Percentiles rank a stretch among this genome's conserved stretches.
phyloP scores from a whole-genome alignment of 2,797 vertebrate species.

The Mycteria americana region DNA sequence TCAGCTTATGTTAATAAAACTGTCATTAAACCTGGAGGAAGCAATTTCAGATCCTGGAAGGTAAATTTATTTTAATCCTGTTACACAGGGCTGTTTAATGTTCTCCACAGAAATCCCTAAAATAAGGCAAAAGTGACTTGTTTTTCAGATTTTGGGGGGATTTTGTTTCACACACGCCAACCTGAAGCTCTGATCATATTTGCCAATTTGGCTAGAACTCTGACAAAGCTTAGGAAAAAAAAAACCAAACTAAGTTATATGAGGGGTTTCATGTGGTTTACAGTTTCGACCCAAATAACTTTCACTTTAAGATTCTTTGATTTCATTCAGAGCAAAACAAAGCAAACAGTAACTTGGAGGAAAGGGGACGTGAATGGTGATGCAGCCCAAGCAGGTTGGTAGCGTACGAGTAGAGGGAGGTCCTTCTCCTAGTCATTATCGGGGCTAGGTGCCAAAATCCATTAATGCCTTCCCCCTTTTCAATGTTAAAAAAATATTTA shows the following conservation, averaged over 20 bases:
- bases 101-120: constrained; percentile 23
- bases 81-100: constrained; percentile 17
- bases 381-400: background rate
- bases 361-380: background rate
- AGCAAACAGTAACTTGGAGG: background rate
- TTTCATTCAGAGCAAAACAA: background rate
- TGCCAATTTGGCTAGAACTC: constrained; percentile 7
- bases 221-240: background rate
- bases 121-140: background rate
- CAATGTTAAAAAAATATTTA: background rate
- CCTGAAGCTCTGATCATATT: background rate
- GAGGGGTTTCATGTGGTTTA: background rate
- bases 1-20: constrained; percentile 57
- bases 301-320: background rate
- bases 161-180: background rate
- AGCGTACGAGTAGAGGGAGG: background rate
- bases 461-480: background rate
- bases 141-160: background rate
- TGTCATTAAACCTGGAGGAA: constrained; percentile 24
- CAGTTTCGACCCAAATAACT: background rate
- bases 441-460: background rate
- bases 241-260: background rate
- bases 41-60: constrained; percentile 33
- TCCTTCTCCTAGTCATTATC: background rate
- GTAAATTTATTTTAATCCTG: constrained; percentile 51